Base-by-base conservation (phyloP, 2,797 vertebrate genomes). In the Champsocephalus esox region DNA sequence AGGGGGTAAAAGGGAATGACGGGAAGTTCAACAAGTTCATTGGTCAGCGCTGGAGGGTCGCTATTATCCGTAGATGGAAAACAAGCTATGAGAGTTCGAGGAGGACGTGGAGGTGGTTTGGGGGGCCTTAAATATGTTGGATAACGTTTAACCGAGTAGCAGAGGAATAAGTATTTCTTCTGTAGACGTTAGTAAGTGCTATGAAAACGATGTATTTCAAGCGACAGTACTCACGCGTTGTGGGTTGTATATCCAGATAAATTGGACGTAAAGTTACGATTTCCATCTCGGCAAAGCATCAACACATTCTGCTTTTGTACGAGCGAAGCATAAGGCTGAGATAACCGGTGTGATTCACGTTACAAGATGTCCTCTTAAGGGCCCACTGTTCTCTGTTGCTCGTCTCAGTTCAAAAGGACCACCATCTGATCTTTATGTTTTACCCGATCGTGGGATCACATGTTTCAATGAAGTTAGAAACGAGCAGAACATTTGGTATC, bases 31-130 rank as follows among this genome's bases (percentile, higher is more conserved):
- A 0, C 28, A 4, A 28, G 51, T 52, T 57, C 14, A 45, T 49
- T 16, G 34, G 63, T 68, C 59, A 24, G 1, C 2, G 67, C 64
- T 49, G 4, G 19, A 51, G 67, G 77, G 34, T 51, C 24, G 67
- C 51, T 66, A 58, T 81, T 75, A 81, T 75, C 52, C 67, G 24
- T 7, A 51, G 49, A 71, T 56, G 73, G 62, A 66, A 51, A 34
- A 54, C 50, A 45, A 49, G 65, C 41, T 10, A 70, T 70, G 79
- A 78, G 58, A 12, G 0, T 73, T 69, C 79, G 16, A 28, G 28
- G 3, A 28, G 28, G 28, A 28, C 0, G 3, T 28, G 3, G 28
- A 28, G 28, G 3, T 28, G 28, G 28, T 28, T 28, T 28, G 28
- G 3, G 24, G 24, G 24, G 24, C 3, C 3, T 28, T 28, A 28